A percentile compares a stretch with the other conserved stretches of the same genome.
Conservation (phyloP, 2,888 invertebrate genomes). For the Drosophila mulleri region DNA sequence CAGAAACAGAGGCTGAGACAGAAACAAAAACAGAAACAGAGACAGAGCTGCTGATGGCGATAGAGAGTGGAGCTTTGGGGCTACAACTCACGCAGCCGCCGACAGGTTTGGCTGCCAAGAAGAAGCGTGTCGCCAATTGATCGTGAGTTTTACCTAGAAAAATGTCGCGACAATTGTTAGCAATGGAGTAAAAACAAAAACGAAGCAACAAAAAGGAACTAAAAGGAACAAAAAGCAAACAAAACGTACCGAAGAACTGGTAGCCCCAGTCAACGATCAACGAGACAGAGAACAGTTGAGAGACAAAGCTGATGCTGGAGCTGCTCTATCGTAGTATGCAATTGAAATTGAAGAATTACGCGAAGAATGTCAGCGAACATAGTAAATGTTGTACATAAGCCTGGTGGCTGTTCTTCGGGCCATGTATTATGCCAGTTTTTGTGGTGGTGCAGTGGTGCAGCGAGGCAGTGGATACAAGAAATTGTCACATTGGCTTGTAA, state of each 20-base stretch:
- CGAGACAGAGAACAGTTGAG: slow-evolving; percentile 31
- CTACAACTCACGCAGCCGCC: slow-evolving; percentile 68
- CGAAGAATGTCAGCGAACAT: slow-evolving; percentile 81
- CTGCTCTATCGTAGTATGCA: slow-evolving; percentile 79
- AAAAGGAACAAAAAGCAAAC: slow-evolving; percentile 23
- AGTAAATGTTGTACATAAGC: slow-evolving; percentile 76
- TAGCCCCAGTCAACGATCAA: slow-evolving; percentile 2
- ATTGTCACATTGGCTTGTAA: slow-evolving; percentile 58
- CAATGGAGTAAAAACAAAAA: slow-evolving; percentile 37
- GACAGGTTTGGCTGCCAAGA: slow-evolving; percentile 71
- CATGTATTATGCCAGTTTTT: slow-evolving; percentile 65
- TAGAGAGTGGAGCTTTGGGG: slow-evolving; percentile 25
- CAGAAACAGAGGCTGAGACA: slow-evolving; percentile 2
- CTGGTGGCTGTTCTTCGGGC: slow-evolving; percentile 17
- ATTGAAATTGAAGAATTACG: slow-evolving; percentile 84
- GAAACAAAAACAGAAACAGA: neutral
- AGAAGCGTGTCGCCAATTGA: slow-evolving; percentile 85
- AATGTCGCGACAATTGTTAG: slow-evolving; percentile 83
- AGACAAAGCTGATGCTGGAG: slow-evolving; percentile 35
- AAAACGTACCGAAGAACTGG: slow-evolving; percentile 14
- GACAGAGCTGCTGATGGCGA: neutral
- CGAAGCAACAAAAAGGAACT: slow-evolving; percentile 15
- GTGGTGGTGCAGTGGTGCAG: slow-evolving; percentile 8
- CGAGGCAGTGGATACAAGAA: slow-evolving; percentile 32
- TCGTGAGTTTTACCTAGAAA: slow-evolving; percentile 85